These are phyloP conservation scores for Morpho deidamia DNA, from an alignment of 2,888 invertebrate species.

Conservation along the genomic window DNA sequence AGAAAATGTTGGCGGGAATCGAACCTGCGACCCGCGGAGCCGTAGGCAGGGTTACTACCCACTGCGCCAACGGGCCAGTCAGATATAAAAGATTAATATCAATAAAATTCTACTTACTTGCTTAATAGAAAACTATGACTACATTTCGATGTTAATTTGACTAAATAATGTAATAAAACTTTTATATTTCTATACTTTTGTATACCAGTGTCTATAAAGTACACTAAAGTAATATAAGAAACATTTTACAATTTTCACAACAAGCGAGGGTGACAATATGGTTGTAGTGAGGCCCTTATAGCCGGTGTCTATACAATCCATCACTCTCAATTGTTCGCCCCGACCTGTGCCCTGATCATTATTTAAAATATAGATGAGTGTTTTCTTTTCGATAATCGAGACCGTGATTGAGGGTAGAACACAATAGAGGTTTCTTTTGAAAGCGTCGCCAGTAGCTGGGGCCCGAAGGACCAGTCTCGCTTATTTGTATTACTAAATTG, in stretches of 20 bases:
- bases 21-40: too few relatives aligned
- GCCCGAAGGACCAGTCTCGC: constrained; percentile 48
- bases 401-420: constrained; percentile 66
- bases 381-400: constrained; percentile 78
- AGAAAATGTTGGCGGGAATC: too few relatives aligned
- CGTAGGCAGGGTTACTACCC: too few relatives aligned
- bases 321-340: constrained; percentile 62
- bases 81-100: too few relatives aligned
- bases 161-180: too few relatives aligned
- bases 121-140: too few relatives aligned
- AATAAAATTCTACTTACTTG: too few relatives aligned
- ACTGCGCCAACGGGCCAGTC: too few relatives aligned
- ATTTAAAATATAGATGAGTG: constrained; percentile 79
- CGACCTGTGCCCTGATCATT: constrained; percentile 64
- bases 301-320: constrained; percentile 64
- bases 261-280: constrained; percentile 54
- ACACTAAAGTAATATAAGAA: constrained; percentile 1
- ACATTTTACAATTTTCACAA: constrained; percentile 23
- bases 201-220: not conserved
- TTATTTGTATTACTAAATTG: constrained; percentile 77
- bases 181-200: too few relatives aligned
- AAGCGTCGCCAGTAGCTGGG: constrained; percentile 60
- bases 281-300: constrained; percentile 42
- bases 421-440: constrained; percentile 65
- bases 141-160: too few relatives aligned